Evolutionary conservation across 2,888 invertebrate species (phyloP).

Genomic region (Tolmerus cingulatus): DNA sequence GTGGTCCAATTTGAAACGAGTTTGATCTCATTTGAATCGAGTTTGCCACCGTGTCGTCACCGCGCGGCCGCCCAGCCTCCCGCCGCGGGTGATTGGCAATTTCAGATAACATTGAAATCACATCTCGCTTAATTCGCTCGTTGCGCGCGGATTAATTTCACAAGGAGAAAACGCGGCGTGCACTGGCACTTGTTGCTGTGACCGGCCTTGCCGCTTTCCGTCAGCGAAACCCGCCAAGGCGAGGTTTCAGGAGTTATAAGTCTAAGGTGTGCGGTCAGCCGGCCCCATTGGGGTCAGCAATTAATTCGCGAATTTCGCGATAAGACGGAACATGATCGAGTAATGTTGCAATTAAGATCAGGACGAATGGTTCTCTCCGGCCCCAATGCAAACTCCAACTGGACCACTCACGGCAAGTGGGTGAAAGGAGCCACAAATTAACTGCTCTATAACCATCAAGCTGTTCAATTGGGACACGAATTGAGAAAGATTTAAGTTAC

Average conservation of each 20-base stretch:
- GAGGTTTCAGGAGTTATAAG: not conserved
- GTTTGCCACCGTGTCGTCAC: not conserved
- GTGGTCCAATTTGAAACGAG: not conserved
- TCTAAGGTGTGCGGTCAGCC: not conserved
- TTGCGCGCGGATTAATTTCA: not conserved
- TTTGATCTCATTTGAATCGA: not conserved
- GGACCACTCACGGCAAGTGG: not conserved
- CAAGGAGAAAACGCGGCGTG: not conserved
- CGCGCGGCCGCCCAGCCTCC: not conserved
- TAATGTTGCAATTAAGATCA: not conserved
- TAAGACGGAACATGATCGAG: not conserved
- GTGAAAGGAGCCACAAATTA: not conserved
- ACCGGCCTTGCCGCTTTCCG: conserved; percentile 24
- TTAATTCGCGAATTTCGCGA: conserved; percentile 4
- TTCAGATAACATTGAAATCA: conserved; percentile 22
- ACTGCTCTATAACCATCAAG: not conserved
- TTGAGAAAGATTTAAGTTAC: no score
- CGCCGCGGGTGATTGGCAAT: not conserved
- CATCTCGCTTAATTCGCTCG: not conserved
- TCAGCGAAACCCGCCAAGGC: not conserved
- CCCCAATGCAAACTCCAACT: not conserved
- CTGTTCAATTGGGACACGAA: no score
- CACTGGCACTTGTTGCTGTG: not conserved
- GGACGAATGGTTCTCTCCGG: not conserved
- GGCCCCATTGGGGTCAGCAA: not conserved